Conservation (phyloP, 2,113 vertebrate species). For the Pteronura brasiliensis region DNA sequence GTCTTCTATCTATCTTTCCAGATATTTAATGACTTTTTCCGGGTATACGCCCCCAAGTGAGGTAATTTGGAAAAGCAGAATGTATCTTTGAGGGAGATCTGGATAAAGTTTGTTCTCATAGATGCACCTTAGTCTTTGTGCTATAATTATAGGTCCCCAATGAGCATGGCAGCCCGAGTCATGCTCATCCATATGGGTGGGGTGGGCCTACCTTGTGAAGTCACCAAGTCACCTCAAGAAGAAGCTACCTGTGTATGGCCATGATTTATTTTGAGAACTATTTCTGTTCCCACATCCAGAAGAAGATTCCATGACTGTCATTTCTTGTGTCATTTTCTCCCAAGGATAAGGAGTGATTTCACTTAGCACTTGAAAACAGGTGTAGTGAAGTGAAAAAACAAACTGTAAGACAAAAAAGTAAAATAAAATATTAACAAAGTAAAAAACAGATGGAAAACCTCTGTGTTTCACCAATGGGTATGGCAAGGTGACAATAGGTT, state of each 20-base stretch:
- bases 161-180: not conserved
- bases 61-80: slow-evolving; percentile 47
- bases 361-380: slow-evolving; percentile 73
- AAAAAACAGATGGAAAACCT: slow-evolving; percentile 48
- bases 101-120: slow-evolving; percentile 68
- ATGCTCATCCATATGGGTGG: slow-evolving; percentile 49
- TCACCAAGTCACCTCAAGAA: slow-evolving; percentile 60
- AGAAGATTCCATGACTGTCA: slow-evolving; percentile 57
- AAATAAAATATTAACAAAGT: slow-evolving; percentile 11
- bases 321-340: slow-evolving; percentile 69
- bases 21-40: slow-evolving; percentile 17
- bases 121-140: slow-evolving; percentile 21
- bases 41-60: slow-evolving; percentile 16
- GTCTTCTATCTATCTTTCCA: slow-evolving; percentile 43
- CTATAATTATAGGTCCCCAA: slow-evolving; percentile 34
- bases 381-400: slow-evolving; percentile 67
- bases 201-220: slow-evolving; percentile 57
- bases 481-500: slow-evolving; percentile 56
- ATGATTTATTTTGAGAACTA: slow-evolving; percentile 62
- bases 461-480: slow-evolving; percentile 16
- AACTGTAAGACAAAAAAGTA: not conserved
- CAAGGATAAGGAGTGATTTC: slow-evolving; percentile 52
- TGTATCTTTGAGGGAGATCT: not conserved
- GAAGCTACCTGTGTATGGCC: slow-evolving; percentile 68
- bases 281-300: slow-evolving; percentile 71